Evolutionary conservation across 2,797 vertebrate species (phyloP).

Genomic region (Scolopax bukidnonensis): DNA sequence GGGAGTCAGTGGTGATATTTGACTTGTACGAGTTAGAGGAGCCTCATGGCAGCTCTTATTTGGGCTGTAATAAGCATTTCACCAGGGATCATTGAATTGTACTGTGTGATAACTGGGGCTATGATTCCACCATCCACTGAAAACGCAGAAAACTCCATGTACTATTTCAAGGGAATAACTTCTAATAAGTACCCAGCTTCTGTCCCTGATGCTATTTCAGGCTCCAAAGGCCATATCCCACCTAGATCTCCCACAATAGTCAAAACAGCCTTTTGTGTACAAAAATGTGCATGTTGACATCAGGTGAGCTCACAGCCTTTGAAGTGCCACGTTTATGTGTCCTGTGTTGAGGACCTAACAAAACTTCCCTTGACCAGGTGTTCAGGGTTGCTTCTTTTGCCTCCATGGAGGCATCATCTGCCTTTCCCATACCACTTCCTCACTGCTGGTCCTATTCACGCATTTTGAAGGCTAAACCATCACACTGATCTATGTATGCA

Average conservation of each 20-base stretch:
- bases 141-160: neutral
- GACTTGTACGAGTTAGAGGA: neutral
- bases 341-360: neutral
- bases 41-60: neutral
- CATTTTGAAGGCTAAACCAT: neutral
- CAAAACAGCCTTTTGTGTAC: neutral
- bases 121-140: neutral
- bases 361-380: neutral
- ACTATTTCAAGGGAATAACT: neutral
- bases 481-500: neutral
- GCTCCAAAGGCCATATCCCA: neutral
- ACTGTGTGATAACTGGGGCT: neutral
- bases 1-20: neutral
- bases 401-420: neutral
- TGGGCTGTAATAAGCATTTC: neutral
- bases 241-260: neutral
- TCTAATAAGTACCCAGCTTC: neutral
- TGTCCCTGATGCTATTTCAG: neutral
- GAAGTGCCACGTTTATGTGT: neutral
- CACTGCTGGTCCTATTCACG: neutral
- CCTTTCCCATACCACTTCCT: neutral
- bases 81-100: neutral
- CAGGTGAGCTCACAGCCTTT: neutral
- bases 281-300: fast-evolving
- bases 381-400: neutral